Conservation (phyloP, 2,888 invertebrate genomes). For the Brenthis ino region DNA sequence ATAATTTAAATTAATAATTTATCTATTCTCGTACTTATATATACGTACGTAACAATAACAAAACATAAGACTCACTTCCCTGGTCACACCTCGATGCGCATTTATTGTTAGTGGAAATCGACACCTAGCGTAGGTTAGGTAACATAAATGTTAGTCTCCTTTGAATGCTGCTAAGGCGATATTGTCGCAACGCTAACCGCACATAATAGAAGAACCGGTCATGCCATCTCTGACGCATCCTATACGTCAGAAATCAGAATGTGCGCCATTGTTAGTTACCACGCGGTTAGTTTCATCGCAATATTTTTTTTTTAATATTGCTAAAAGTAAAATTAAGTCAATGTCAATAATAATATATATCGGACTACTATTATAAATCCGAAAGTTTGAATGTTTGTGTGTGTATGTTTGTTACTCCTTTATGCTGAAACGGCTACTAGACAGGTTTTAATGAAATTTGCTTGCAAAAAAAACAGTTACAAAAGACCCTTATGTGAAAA, state of each 20-base stretch:
- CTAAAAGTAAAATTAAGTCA: too few species aligned
- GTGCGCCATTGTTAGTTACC: constrained; percentile 46
- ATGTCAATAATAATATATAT: too few species aligned
- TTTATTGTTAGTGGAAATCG: constrained; percentile 68
- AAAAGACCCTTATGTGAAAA: too few species aligned
- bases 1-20: too few species aligned
- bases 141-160: constrained; percentile 57
- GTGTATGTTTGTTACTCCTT: too few species aligned
- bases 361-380: too few species aligned
- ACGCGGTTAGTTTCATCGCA: constrained; percentile 27
- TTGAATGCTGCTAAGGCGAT: constrained; percentile 63
- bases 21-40: too few species aligned
- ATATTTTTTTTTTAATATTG: constrained; percentile 1
- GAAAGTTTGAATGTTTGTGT: too few species aligned
- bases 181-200: constrained; percentile 60
- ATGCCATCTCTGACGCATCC: constrained; percentile 62
- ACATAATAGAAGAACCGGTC: constrained; percentile 70
- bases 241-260: constrained; percentile 55
- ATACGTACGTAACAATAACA: constrained; percentile 5
- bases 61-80: constrained; percentile 38
- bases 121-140: constrained; percentile 54
- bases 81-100: constrained; percentile 48
- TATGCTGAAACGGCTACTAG: too few species aligned
- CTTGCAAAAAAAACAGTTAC: too few species aligned
- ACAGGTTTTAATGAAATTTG: too few species aligned